A percentile compares a stretch with the other conserved stretches of the same genome.
These are phyloP conservation scores for Empidonax traillii DNA, from an alignment of 2,113 vertebrate species.

Conservation along the genomic window DNA sequence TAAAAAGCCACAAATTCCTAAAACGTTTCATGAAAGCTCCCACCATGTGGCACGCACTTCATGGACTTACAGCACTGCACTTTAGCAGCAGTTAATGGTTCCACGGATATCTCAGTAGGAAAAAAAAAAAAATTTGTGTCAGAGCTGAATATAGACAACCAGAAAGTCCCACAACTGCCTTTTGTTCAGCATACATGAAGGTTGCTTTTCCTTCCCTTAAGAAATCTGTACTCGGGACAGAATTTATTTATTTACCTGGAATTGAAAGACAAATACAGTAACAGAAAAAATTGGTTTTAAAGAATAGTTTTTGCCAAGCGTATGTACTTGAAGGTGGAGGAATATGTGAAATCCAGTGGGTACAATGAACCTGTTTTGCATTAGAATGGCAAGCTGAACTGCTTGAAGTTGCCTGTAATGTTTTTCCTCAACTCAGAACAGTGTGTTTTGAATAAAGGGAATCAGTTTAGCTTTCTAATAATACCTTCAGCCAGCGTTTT, in stretches of 20 bases:
- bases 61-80: not conserved
- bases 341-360: not conserved
- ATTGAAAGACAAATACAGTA: not conserved
- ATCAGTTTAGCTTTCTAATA: constrained; percentile 24
- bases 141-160: not conserved
- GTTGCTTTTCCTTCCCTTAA: not conserved
- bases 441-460: constrained; percentile 5
- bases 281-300: not conserved
- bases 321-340: not conserved
- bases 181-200: not conserved
- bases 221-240: not conserved
- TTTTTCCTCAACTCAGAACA: not conserved
- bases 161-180: not conserved
- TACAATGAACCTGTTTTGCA: not conserved
- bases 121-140: not conserved
- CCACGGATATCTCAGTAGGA: not conserved
- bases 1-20: constrained; percentile 25
- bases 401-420: not conserved
- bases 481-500: constrained; percentile 12
- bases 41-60: not conserved
- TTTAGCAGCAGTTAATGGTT: constrained; percentile 8
- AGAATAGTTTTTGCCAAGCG: not conserved
- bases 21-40: not conserved
- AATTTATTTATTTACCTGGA: not conserved
- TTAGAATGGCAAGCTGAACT: not conserved